Conservation (phyloP, 2,888 invertebrate species). For the Gortyna flavago region DNA sequence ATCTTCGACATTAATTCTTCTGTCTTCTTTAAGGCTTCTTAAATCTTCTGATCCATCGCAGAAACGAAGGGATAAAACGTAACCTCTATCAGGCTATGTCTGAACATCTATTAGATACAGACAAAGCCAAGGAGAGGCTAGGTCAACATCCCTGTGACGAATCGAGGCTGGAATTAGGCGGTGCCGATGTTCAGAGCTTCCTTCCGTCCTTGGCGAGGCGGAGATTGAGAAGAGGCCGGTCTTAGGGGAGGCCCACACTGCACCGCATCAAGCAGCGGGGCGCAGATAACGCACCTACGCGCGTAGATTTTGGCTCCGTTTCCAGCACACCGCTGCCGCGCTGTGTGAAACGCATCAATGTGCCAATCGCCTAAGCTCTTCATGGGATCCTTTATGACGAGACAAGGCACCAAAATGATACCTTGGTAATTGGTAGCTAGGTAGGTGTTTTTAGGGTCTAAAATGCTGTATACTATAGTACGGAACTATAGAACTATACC, state of each 20-base stretch:
- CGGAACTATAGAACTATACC: no score
- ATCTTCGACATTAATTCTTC: constrained; percentile 3
- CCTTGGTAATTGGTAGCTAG: neutral
- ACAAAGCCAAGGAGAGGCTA: constrained; percentile 91
- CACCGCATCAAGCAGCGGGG: no score
- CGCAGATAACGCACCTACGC: no score
- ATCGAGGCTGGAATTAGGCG: neutral
- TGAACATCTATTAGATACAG: constrained; percentile 86
- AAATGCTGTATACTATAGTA: neutral
- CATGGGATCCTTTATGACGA: neutral
- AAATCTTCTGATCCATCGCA: constrained; percentile 49
- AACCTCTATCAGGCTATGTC: constrained; percentile 91
- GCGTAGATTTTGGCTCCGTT: no score
- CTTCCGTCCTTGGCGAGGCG: neutral
- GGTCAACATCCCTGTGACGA: constrained; percentile 81
- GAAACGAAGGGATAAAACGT: constrained; percentile 85
- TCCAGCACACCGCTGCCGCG: no score
- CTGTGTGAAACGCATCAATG: no score
- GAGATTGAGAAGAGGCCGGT: neutral
- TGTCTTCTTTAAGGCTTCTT: constrained; percentile 12
- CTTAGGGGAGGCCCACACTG: no score
- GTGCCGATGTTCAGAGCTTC: neutral
- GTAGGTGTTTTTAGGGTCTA: neutral
- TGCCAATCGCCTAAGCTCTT: no score
- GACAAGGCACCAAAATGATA: neutral